Evolutionary conservation across 2,888 invertebrate species (phyloP), one percentile per base, ranked within the genome.

Genomic region (Cabera pusaria): DNA sequence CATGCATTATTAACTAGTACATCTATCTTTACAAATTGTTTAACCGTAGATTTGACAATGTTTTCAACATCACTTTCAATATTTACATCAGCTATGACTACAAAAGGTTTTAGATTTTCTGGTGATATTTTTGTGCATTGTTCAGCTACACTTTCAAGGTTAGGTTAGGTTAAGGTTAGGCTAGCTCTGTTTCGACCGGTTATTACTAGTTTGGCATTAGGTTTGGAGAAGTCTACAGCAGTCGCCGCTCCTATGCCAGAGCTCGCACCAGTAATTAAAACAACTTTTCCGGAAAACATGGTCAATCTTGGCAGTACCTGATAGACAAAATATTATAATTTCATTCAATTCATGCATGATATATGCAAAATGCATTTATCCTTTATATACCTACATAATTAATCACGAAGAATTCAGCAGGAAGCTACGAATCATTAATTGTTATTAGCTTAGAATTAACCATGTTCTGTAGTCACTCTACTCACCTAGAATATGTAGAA

Each of bases 1-100:
- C 98, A 98, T 27, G 98, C 98, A 84, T 95, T 96, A 72, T 98
- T 97, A 0, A 97, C 90, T 20, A 97, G 75, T 16, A 96, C 91
- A 82, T 97, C 95, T 3, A 97, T 72, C 64, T 90, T 92, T 0
- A 92, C 90, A 64, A 90, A 95, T 46, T 92, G 90, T 6, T 91
- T 80, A 5, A 96, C 78, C 0, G 95, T 93, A 7, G 88, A 78
- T 19, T 93, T 90, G 0, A 96, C 68, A 49, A 96, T 91, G 6
- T 88, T 89, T 57, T 92, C 90, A 0, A 92, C 89, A 52, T 95
- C 95, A 6, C 69, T 75, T 68, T 95, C 94, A 41, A 92, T 92
- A 1, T 92, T 93, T 49, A 94, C 77, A 51, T 95, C 94, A 2
- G 91, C 93, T 11, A 92, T 78, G 6, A 94, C 59, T 2, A 92